A percentile compares a stretch with the other conserved stretches of the same genome.
Conservation (phyloP, 2,797 vertebrate genomes). For the Tiaroga cobitis region DNA sequence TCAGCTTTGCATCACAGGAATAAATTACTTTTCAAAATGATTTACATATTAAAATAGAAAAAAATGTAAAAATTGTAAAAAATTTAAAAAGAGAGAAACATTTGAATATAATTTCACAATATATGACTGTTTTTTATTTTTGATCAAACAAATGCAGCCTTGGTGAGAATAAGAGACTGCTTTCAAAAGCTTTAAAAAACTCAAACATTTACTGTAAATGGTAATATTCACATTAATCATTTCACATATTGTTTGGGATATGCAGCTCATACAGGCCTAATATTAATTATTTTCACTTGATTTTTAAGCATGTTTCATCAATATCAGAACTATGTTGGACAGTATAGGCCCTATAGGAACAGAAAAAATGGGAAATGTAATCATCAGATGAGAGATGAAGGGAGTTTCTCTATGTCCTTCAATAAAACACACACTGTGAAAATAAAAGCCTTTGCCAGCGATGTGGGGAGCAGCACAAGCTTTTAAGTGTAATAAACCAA, state of each 20-base stretch:
- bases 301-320: not conserved
- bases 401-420: constrained; percentile 21
- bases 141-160: not conserved
- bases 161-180: not conserved
- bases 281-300: not conserved
- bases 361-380: constrained; percentile 5
- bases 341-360: not conserved
- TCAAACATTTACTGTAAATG: not conserved
- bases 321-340: not conserved
- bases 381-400: constrained; percentile 27
- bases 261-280: not conserved
- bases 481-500: constrained; percentile 52
- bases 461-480: constrained; percentile 26
- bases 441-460: constrained; percentile 31
- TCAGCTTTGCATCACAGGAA: not conserved
- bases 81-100: too few species aligned
- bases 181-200: not conserved
- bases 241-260: not conserved
- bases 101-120: not conserved
- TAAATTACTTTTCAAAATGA: not conserved
- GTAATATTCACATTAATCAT: not conserved
- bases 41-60: not conserved
- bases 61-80: not conserved
- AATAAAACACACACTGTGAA: constrained; percentile 44
- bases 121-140: not conserved